These are phyloP conservation scores for Eudyptes chrysolophus DNA, from an alignment of 2,113 vertebrate genomes.

Conservation along the genomic window DNA sequence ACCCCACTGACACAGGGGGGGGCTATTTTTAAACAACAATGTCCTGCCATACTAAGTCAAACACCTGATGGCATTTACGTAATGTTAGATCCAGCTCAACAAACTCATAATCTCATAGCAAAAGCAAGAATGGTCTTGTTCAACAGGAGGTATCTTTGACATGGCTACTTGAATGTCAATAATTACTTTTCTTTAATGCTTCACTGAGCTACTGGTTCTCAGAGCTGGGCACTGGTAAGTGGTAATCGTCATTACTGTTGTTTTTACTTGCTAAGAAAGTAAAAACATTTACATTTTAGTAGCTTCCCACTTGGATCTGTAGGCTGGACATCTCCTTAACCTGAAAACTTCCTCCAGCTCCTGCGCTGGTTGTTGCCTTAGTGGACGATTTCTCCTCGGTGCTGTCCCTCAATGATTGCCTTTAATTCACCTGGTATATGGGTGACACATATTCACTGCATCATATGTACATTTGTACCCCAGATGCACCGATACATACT, in stretches of 20 bases:
- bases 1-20: background rate
- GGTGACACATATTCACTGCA: background rate
- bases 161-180: background rate
- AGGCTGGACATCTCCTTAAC: background rate
- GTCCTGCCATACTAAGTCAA: background rate
- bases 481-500: background rate
- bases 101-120: background rate
- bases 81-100: background rate
- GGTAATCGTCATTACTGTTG: background rate
- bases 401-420: background rate
- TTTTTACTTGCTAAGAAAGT: background rate
- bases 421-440: background rate
- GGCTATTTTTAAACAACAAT: background rate
- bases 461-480: background rate
- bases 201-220: background rate
- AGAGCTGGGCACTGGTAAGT: background rate
- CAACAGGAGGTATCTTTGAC: background rate
- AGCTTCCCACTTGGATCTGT: background rate
- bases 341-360: background rate
- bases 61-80: background rate
- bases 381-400: background rate
- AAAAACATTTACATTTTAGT: background rate
- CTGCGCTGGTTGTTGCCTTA: rapidly evolving
- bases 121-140: background rate
- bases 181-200: background rate